phyloP scores from a whole-genome alignment of 2,797 vertebrate species.

The Gymnoscopelus braueri region DNA sequence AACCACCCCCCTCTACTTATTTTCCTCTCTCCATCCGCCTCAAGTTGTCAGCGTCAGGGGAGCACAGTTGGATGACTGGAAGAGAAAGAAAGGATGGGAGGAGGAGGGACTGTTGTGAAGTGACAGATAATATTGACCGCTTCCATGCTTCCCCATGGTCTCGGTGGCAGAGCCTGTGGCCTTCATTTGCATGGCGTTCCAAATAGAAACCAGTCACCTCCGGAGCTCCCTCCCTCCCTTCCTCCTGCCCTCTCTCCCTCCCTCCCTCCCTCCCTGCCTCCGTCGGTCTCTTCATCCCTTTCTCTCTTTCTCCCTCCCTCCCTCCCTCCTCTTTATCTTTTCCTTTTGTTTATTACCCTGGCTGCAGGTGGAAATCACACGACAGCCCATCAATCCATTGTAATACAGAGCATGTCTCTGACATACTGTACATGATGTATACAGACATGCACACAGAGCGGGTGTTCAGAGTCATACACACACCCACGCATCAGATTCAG shows the following conservation, averaged over 20 bases:
- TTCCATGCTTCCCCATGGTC: conserved; percentile 45
- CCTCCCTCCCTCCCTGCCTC: too few relatives aligned
- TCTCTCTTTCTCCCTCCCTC: too few relatives aligned
- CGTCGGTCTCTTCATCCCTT: too few relatives aligned
- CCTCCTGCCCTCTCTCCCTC: too few relatives aligned
- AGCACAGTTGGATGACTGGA: conserved; percentile 32
- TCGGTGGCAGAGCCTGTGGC: conserved; percentile 54
- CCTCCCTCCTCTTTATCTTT: neutral
- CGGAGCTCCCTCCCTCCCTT: conserved; percentile 28
- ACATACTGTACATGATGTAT: neutral
- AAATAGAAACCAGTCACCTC: conserved; percentile 30
- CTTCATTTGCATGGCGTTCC: conserved; percentile 64
- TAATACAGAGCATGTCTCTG: conserved; percentile 32
- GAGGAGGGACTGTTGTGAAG: conserved; percentile 58
- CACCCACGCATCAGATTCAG: too few relatives aligned
- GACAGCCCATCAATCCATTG: conserved; percentile 55
- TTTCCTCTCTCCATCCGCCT: conserved; percentile 40
- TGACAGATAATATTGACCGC: conserved; percentile 49
- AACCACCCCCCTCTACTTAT: conserved; percentile 22
- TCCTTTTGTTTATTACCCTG: conserved; percentile 53
- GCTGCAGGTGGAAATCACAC: conserved; percentile 58
- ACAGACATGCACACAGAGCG: too few relatives aligned
- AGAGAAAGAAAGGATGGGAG: conserved; percentile 18
- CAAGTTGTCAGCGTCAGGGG: conserved; percentile 45
- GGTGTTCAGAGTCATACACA: too few relatives aligned